Conservation (phyloP, 2,797 vertebrate species). For the Orientallactaga sibirica region DNA sequence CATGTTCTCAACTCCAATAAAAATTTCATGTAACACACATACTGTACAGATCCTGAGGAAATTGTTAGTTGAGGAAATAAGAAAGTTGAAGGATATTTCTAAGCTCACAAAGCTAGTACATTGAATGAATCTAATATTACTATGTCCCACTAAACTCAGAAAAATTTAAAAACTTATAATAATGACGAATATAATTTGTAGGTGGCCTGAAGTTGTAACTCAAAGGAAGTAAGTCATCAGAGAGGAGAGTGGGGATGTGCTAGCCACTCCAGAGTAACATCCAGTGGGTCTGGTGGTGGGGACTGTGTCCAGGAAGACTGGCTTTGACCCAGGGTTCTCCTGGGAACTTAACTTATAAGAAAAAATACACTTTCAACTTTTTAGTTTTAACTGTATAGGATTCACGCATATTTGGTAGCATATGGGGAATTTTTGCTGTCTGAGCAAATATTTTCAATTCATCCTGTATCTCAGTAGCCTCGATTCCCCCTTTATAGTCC, state of each 20-base stretch:
- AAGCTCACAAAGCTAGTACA: not conserved
- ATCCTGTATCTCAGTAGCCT: not conserved
- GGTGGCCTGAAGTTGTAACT: not conserved
- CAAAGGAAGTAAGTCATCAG: not conserved
- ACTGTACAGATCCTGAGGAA: not conserved
- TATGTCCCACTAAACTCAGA: not conserved
- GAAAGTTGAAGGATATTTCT: not conserved
- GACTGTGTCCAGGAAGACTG: not conserved
- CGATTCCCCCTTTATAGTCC: not conserved
- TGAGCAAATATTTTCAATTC: not conserved
- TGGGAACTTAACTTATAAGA: not conserved
- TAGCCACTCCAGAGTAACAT: not conserved
- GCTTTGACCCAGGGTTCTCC: not conserved
- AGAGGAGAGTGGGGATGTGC: accelerated
- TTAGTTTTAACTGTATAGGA: not conserved
- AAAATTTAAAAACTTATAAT: not conserved
- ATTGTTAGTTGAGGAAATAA: not conserved
- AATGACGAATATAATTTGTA: not conserved
- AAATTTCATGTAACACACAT: not conserved
- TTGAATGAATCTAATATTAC: not conserved
- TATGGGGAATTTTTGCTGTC: not conserved
- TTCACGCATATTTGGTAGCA: not conserved
- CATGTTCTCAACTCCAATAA: not conserved
- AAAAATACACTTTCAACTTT: not conserved
- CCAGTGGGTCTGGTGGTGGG: not conserved